Conservation (phyloP, 2,113 vertebrate species). For the Aldabrachelys gigantea region DNA sequence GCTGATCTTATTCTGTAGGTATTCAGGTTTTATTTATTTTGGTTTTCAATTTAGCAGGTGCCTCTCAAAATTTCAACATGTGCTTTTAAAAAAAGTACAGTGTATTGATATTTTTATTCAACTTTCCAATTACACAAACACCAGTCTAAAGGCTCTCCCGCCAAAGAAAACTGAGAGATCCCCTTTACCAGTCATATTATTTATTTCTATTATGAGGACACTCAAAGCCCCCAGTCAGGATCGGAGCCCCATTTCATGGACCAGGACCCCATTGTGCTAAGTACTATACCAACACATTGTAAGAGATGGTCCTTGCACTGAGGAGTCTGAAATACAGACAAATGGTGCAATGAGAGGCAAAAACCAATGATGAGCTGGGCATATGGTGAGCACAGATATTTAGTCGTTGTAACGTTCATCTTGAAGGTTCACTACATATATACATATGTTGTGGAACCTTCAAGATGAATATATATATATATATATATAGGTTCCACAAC, state of each 20-base stretch:
- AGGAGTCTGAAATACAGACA: neutral
- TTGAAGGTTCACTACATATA: neutral
- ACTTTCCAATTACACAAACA: neutral
- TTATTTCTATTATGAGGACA: neutral
- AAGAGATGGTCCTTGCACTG: neutral
- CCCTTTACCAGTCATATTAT: neutral
- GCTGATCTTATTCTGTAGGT: accelerated
- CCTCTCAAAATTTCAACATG: neutral
- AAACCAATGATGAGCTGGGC: neutral
- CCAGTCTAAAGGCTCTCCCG: neutral
- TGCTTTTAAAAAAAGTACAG: neutral
- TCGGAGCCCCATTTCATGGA: neutral
- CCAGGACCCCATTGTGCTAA: neutral
- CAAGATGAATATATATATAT: too few species aligned
- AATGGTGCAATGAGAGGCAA: neutral
- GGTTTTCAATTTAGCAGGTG: neutral
- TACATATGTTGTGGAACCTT: too few species aligned
- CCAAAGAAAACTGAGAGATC: neutral
- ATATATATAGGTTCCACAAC: too few species aligned
- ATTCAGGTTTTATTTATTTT: neutral
- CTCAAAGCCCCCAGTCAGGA: neutral
- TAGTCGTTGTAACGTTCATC: neutral
- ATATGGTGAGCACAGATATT: neutral
- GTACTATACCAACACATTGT: neutral
- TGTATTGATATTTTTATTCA: neutral